These are phyloP conservation scores for Diorhabda elongata DNA, from an alignment of 1,140 invertebrate genomes.

Conservation along the genomic window DNA sequence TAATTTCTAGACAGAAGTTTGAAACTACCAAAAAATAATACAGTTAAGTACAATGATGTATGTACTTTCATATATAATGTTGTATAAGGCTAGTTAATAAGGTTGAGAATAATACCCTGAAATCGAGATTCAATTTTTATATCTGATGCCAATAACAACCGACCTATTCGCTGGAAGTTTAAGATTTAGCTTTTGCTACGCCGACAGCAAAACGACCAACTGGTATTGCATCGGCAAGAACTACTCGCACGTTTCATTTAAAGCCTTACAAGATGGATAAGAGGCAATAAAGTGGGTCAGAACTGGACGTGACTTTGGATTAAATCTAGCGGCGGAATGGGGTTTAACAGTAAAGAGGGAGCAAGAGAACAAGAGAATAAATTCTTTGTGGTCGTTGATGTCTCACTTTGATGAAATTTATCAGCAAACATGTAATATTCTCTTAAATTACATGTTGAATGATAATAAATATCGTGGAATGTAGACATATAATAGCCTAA, in stretches of 20 bases:
- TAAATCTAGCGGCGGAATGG: background rate
- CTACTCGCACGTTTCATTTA: background rate
- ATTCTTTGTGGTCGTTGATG: background rate
- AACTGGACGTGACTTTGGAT: background rate
- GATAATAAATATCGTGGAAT: too few relatives aligned
- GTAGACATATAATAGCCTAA: too few relatives aligned
- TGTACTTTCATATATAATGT: too few relatives aligned
- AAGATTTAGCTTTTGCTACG: background rate
- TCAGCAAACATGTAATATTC: too few relatives aligned
- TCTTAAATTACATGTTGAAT: too few relatives aligned
- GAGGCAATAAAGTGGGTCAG: constrained; percentile 1
- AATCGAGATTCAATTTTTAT: too few relatives aligned
- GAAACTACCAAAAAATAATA: too few relatives aligned
- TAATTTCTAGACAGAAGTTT: too few relatives aligned
- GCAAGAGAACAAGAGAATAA: background rate
- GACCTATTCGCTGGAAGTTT: background rate
- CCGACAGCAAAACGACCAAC: constrained; percentile 1
- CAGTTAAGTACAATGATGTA: too few relatives aligned
- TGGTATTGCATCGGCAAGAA: background rate
- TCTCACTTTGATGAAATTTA: background rate
- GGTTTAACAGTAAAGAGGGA: background rate
- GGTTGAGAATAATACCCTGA: too few relatives aligned
- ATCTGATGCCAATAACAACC: too few relatives aligned
- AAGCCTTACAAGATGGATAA: constrained; percentile 2
- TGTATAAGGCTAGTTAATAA: too few relatives aligned